Conservation (phyloP, 1,140 invertebrate species). For the Dendroctonus valens region DNA sequence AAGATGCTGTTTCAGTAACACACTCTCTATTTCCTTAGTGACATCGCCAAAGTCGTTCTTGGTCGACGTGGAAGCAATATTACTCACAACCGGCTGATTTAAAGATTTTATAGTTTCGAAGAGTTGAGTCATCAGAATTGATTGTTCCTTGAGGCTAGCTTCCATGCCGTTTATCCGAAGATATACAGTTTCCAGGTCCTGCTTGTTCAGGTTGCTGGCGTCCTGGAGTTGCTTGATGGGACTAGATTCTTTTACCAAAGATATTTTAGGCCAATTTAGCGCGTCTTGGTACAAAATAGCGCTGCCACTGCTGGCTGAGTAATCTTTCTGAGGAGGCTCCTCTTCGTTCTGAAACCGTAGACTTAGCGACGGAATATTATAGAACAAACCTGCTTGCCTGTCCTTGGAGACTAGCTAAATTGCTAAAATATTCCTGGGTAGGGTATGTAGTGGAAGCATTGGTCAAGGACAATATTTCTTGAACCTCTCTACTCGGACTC, state of each 20-base stretch:
- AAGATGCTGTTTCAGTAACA: slow-evolving; percentile 50
- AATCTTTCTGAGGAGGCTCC: slow-evolving; percentile 35
- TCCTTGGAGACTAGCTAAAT: slow-evolving; percentile 40
- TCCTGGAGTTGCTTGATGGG: slow-evolving; percentile 26
- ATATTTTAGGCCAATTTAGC: slow-evolving; percentile 51
- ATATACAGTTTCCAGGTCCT: slow-evolving; percentile 41
- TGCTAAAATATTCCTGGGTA: slow-evolving; percentile 46
- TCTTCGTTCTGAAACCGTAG: slow-evolving; percentile 7
- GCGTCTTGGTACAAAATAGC: slow-evolving; percentile 24
- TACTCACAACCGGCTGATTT: not conserved
- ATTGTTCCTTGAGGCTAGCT: slow-evolving; percentile 47
- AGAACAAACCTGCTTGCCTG: slow-evolving; percentile 15
- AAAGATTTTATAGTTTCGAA: slow-evolving; percentile 42
- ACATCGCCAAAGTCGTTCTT: slow-evolving; percentile 44
- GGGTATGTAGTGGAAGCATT: slow-evolving; percentile 46
- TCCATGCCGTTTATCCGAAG: slow-evolving; percentile 43
- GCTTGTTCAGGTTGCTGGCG: slow-evolving; percentile 25
- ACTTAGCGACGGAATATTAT: not conserved
- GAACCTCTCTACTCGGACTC: slow-evolving; percentile 82
- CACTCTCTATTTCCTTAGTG: slow-evolving; percentile 44
- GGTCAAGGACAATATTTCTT: slow-evolving; percentile 69
- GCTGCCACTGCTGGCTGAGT: slow-evolving; percentile 20
- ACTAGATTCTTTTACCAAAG: slow-evolving; percentile 44
- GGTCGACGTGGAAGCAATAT: no score
- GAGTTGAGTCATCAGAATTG: slow-evolving; percentile 48